phyloP scores from a whole-genome alignment of 2,113 vertebrate genomes.

The Platycercus adscitus region DNA sequence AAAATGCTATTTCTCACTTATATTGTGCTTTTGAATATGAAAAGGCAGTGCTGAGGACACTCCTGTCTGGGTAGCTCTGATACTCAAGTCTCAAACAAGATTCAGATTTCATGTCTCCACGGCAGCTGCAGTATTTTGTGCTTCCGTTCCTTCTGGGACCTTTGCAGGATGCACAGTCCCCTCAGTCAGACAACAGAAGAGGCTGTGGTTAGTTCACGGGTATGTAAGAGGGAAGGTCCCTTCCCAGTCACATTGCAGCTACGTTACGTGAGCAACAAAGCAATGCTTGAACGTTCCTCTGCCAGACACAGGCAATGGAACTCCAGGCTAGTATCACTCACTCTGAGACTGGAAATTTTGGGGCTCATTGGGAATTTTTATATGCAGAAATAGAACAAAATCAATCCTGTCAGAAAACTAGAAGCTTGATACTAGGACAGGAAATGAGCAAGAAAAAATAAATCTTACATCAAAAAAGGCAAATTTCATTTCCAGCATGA shows the following conservation, averaged over 20 bases:
- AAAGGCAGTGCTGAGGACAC: neutral
- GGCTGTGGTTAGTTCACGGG: neutral
- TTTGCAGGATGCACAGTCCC: neutral
- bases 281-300: neutral
- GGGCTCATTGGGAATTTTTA: neutral
- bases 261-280: neutral
- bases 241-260: neutral
- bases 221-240: neutral
- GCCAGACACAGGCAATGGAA: neutral
- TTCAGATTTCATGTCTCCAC: neutral
- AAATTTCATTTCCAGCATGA: neutral
- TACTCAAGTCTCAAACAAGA: neutral
- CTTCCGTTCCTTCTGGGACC: rapidly evolving
- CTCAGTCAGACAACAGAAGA: neutral
- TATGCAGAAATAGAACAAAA: neutral
- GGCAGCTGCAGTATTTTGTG: neutral
- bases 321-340: neutral
- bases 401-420: neutral
- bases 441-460: neutral
- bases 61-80: neutral
- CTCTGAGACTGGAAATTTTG: neutral
- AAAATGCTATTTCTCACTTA: neutral
- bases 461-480: neutral
- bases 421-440: neutral
- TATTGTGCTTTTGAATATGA: neutral